These are phyloP conservation scores for Crotalus horridus DNA, from an alignment of 2,113 vertebrate genomes.

Conservation along the genomic window DNA sequence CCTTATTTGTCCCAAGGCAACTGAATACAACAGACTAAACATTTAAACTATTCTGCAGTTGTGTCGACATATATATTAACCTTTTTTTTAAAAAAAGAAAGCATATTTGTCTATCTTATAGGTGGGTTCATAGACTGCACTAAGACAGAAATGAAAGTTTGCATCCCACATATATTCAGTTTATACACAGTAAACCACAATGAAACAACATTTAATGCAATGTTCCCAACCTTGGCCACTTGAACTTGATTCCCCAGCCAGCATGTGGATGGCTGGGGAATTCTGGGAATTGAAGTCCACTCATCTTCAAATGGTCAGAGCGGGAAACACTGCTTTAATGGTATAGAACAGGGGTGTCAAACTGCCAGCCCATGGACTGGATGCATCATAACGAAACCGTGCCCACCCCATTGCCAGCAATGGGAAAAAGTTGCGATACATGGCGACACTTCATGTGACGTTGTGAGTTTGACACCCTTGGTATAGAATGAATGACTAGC, in stretches of 20 bases:
- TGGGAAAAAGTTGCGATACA: too few species aligned
- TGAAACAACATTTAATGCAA: background rate
- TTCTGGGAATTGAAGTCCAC: background rate
- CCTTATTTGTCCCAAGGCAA: background rate
- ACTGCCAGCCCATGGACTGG: too few species aligned
- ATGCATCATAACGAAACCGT: too few species aligned
- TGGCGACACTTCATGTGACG: too few species aligned
- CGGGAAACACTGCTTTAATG: too few species aligned
- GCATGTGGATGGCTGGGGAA: background rate
- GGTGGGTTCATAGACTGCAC: background rate
- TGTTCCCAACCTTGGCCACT: background rate
- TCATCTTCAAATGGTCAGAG: too few species aligned
- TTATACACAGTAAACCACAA: background rate
- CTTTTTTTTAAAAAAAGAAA: background rate
- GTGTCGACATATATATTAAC: background rate
- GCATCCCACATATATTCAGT: background rate
- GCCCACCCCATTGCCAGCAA: too few species aligned
- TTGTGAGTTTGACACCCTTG: too few species aligned
- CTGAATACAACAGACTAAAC: background rate
- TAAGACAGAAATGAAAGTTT: background rate
- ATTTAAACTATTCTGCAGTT: background rate
- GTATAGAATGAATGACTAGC: background rate
- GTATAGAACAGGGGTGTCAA: too few species aligned
- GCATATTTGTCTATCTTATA: background rate
- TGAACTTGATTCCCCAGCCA: background rate